Percentiles rank a stretch among this genome's conserved stretches.
These are phyloP conservation scores for Distichodus sexfasciatus DNA, from an alignment of 2,797 vertebrate genomes.

Conservation along the genomic window DNA sequence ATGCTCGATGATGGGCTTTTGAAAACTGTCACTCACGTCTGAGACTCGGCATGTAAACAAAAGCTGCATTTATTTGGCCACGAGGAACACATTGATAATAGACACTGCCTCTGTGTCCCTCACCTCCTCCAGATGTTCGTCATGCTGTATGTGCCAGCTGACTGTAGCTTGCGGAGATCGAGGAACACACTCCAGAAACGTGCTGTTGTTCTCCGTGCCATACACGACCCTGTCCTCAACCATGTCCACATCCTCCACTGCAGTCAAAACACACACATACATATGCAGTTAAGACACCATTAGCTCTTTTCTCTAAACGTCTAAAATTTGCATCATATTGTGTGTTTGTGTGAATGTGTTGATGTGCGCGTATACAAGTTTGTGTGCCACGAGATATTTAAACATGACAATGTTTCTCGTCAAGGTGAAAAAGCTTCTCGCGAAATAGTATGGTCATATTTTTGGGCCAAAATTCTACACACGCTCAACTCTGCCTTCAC, in stretches of 20 bases:
- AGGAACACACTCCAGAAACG: slow-evolving; percentile 87
- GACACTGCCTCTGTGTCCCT: slow-evolving; percentile 33
- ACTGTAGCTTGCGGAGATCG: slow-evolving; percentile 86
- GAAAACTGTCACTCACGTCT: no score
- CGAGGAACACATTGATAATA: not conserved
- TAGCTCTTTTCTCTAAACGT: not conserved
- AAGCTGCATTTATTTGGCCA: not conserved
- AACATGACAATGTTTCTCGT: no score
- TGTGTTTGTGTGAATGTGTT: slow-evolving; percentile 1
- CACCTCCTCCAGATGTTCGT: slow-evolving; percentile 82
- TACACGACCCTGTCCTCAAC: slow-evolving; percentile 78
- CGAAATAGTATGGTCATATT: no score
- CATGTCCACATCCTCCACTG: slow-evolving; percentile 74
- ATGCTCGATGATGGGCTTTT: no score
- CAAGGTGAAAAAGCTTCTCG: no score
- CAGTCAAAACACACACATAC: slow-evolving; percentile 14
- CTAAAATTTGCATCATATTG: no score
- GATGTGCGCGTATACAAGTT: not conserved
- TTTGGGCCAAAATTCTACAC: no score
- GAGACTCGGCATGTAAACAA: not conserved
- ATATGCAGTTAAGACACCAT: no score
- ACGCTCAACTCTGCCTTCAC: no score
- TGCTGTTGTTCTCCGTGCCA: slow-evolving; percentile 90
- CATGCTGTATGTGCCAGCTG: slow-evolving; percentile 85
- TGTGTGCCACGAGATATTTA: no score